Evolutionary conservation across 92 coral and sea anemone species (phyloP).

Genomic region (Palythoa heliodiscus): DNA sequence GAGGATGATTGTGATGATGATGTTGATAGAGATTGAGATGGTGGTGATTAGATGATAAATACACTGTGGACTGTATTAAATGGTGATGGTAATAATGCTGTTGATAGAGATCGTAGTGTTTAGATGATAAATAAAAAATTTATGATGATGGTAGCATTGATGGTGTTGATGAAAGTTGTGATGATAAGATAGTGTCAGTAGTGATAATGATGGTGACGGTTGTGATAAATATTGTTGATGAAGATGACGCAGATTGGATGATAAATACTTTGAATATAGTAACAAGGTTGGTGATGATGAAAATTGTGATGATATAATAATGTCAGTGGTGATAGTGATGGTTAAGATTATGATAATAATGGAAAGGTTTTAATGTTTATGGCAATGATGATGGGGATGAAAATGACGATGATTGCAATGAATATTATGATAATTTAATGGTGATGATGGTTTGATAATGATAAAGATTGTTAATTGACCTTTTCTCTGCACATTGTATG

Average conservation of each 20-base stretch:
- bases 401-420: not conserved
- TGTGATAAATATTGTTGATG: not conserved
- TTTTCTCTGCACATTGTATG: too few species aligned
- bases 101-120: too few species aligned
- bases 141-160: not conserved
- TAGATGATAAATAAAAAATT: too few species aligned
- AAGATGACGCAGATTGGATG: not conserved
- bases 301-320: too few species aligned
- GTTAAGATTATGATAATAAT: not conserved
- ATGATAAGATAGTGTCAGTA: not conserved
- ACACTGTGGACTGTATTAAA: too few species aligned
- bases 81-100: too few species aligned
- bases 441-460: not conserved
- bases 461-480: too few species aligned
- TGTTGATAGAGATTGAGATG: not conserved
- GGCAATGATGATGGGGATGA: not conserved
- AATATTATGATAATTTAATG: not conserved
- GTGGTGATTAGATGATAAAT: too few species aligned
- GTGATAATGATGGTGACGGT: not conserved
- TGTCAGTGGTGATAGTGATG: too few species aligned
- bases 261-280: not conserved
- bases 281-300: not conserved
- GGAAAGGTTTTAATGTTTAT: not conserved
- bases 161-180: not conserved
- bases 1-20: not conserved